Percentiles rank a stretch among this genome's conserved stretches.
These are phyloP conservation scores for Vidua macroura DNA, from an alignment of 2,113 vertebrate species.

Conservation along the genomic window DNA sequence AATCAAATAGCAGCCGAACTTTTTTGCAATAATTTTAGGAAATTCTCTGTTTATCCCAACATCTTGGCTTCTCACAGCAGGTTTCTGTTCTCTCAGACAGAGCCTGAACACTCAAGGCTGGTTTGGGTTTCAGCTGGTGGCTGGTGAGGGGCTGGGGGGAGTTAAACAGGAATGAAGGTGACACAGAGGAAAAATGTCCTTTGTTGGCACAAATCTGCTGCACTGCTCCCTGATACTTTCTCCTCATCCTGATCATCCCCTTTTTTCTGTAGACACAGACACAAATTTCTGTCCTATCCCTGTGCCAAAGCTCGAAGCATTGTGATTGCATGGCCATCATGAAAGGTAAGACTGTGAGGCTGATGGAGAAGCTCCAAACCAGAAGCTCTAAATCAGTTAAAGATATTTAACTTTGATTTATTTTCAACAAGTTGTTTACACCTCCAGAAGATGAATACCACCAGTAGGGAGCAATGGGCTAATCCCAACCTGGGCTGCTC, in stretches of 20 bases:
- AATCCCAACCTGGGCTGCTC: neutral
- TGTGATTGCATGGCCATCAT: fast-evolving
- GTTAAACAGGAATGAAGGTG: neutral
- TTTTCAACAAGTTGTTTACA: neutral
- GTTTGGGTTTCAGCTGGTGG: neutral
- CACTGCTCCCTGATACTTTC: neutral
- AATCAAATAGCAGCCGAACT: neutral
- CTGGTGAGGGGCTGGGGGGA: neutral
- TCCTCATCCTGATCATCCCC: neutral
- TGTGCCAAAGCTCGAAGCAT: neutral
- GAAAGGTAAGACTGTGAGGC: neutral
- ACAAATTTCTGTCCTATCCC: neutral
- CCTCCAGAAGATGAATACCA: neutral
- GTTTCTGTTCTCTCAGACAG: neutral
- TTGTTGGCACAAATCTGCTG: neutral
- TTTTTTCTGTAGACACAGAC: neutral
- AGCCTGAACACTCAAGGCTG: neutral
- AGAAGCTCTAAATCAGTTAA: neutral
- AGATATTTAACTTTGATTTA: neutral
- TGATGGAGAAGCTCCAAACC: neutral
- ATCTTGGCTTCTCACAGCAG: neutral
- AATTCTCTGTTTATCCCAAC: neutral
- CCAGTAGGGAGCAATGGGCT: neutral
- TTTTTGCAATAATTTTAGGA: neutral
- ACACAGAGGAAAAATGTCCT: fast-evolving